Evolutionary conservation across 1,140 invertebrate genomes (phyloP).

Genomic region (Leptinotarsa defecta): DNA sequence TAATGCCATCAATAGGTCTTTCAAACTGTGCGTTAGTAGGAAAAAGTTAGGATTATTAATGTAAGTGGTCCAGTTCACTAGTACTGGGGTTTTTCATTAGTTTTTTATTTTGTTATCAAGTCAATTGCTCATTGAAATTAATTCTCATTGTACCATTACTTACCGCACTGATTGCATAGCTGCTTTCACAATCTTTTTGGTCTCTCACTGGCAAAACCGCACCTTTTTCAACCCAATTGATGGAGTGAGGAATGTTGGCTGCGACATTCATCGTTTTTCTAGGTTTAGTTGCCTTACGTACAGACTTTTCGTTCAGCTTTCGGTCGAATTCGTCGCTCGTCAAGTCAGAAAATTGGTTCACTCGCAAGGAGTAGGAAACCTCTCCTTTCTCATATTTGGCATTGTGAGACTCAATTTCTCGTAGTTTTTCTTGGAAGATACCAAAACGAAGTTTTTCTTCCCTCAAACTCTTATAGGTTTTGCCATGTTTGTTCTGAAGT

Average conservation of each 20-base stretch:
- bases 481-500: conserved; percentile 48
- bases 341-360: conserved; percentile 39
- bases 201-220: conserved; percentile 30
- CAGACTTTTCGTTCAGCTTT: conserved; percentile 7
- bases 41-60: too few relatives aligned
- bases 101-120: too few relatives aligned
- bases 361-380: conserved; percentile 30
- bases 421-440: conserved; percentile 37
- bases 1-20: too few relatives aligned
- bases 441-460: conserved; percentile 79
- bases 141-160: too few relatives aligned
- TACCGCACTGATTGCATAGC: too few relatives aligned
- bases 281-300: neutral
- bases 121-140: too few relatives aligned
- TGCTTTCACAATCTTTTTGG: conserved; percentile 8
- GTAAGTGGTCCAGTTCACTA: too few relatives aligned
- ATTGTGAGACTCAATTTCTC: conserved; percentile 38
- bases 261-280: conserved; percentile 16
- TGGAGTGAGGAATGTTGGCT: neutral
- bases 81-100: too few relatives aligned
- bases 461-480: conserved; percentile 60
- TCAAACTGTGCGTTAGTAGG: too few relatives aligned
- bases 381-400: conserved; percentile 34
- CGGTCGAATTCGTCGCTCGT: conserved; percentile 35
- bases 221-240: conserved; percentile 44